Base-by-base conservation (phyloP, 2,888 invertebrate genomes). In the Slavum lentiscoides region DNA sequence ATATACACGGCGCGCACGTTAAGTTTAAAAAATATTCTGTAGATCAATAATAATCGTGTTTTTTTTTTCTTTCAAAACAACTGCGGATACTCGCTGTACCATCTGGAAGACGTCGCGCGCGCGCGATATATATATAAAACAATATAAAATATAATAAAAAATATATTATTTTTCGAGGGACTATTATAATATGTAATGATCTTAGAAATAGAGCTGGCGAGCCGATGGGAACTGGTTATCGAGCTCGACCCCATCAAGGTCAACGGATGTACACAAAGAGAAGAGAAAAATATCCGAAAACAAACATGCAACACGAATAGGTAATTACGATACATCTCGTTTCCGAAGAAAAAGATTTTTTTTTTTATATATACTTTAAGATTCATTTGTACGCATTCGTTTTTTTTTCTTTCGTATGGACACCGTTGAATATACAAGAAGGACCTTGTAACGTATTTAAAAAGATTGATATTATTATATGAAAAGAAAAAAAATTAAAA, bases 251-350 rank as follows among this genome's bases (percentile, higher is more conserved):
- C 64, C 80, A 39, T 23, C 72, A 80, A 80, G 80, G 80, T 64
- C 80, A 13, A 64, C 53, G 59, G 61, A 72, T 72, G 70, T 80
- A 72, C 70, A 64, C 62, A 69, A 69, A 69, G 68, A 77, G 37
- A 37, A 69, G 68, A 77, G 37, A 37, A 68, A 69, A 62, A 77
- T 37, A 77, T 61, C 13, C 59, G 67, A 75, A 77, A 77, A 77
- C 61, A 77, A 77, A 69, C 77, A 77, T 77, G 77, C 77, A 77
- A 77, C 77, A 77, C 69, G 69, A 77, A 30, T 30, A 77, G 69
- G 69, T 77, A 77, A 77, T 77, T 77, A 77, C 69, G 69, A 77
- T 77, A 49, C 15, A 53, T 69, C 69, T 77, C 43, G 67, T 75
- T 75, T 74, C 62, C 2, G 30, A 30, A 30, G 30, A 30, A 30